Conservation (phyloP, 2,113 vertebrate genomes). For the Spheniscus mendiculus region DNA sequence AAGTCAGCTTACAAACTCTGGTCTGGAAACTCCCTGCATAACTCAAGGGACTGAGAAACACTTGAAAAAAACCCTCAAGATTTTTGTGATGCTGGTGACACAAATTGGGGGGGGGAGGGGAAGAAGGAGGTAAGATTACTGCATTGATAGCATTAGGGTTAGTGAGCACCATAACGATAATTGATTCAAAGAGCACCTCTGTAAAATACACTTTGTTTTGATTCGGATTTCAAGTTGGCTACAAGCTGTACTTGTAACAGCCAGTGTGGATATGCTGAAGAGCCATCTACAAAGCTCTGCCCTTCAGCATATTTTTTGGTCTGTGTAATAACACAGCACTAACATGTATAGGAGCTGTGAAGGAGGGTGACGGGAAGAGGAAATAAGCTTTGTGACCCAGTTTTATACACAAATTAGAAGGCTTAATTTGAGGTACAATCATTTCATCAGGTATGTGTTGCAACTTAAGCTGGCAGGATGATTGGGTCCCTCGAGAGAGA, state of each 20-base stretch:
- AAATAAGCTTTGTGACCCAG: slow-evolving; percentile 5
- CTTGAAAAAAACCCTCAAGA: background rate
- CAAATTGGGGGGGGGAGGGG: background rate
- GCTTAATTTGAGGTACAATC: slow-evolving; percentile 28
- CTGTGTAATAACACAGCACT: background rate
- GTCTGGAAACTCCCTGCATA: background rate
- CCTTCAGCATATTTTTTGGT: background rate
- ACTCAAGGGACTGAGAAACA: background rate
- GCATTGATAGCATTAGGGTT: background rate
- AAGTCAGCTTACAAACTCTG: background rate
- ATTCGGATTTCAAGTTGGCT: background rate
- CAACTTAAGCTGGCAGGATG: slow-evolving; percentile 16
- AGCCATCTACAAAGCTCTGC: background rate
- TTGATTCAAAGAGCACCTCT: background rate
- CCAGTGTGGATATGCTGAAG: background rate
- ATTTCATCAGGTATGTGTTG: slow-evolving; percentile 22
- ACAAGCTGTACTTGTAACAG: background rate
- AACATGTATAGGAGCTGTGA: background rate
- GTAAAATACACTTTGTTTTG: background rate
- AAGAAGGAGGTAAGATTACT: background rate
- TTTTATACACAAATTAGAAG: slow-evolving; percentile 42
- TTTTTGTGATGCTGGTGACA: background rate
- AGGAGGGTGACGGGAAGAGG: background rate
- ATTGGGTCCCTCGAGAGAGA: background rate
- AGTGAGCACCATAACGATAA: background rate